Conservation (phyloP, 1,140 invertebrate genomes). For the Drosophila sturtevanti region DNA sequence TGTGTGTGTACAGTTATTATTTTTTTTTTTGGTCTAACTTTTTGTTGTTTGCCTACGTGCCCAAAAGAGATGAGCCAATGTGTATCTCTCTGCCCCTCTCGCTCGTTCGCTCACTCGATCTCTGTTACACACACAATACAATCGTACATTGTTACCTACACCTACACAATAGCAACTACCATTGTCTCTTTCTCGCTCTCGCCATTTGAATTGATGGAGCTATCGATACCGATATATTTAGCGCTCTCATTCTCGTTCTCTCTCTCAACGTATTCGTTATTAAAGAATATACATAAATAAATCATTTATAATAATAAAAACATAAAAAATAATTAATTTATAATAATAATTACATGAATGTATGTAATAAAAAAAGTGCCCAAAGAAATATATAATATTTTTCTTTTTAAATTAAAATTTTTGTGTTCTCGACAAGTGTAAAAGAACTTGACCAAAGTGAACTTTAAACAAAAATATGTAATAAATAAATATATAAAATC, state of each 20-base stretch:
- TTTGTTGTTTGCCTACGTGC: constrained; percentile 63
- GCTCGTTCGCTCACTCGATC: constrained; percentile 8
- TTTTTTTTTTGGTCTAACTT: constrained; percentile 48
- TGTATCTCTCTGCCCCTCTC: constrained; percentile 36
- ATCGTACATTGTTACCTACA: background rate
- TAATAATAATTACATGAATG: constrained; percentile 12
- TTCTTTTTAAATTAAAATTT: constrained; percentile 22
- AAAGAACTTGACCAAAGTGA: constrained; percentile 13
- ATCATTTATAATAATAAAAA: constrained; percentile 19
- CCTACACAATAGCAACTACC: background rate
- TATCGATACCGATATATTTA: constrained; percentile 6
- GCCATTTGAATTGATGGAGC: constrained; percentile 13
- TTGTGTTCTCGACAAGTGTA: constrained; percentile 22
- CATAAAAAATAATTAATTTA: constrained; percentile 8
- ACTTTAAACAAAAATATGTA: constrained; percentile 28
- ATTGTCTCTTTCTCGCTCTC: constrained; percentile 7
- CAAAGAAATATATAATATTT: constrained; percentile 31
- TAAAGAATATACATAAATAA: constrained; percentile 15
- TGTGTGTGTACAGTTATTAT: constrained; percentile 65
- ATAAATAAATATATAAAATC: constrained; percentile 10
- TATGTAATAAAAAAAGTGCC: constrained; percentile 9
- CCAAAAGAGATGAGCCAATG: constrained; percentile 35
- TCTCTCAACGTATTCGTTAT: constrained; percentile 13
- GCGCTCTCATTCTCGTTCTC: constrained; percentile 2
- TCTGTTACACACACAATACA: constrained; percentile 8